Percentiles rank a stretch among this genome's conserved stretches.
These are phyloP conservation scores for Fragum fragum DNA, from an alignment of 2,888 invertebrate species.

Conservation along the genomic window DNA sequence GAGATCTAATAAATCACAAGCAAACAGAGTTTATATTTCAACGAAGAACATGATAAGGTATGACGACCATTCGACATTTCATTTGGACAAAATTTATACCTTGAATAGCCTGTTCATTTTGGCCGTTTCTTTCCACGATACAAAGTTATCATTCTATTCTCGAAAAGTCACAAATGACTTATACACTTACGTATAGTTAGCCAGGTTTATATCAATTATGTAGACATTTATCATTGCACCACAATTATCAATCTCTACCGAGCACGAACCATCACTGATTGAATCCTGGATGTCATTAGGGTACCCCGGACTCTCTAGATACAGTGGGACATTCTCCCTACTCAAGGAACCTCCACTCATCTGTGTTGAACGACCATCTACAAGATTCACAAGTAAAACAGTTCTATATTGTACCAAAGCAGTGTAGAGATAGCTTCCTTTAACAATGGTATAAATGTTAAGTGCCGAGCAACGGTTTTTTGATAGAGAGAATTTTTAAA, in stretches of 20 bases:
- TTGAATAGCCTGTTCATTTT: not conserved
- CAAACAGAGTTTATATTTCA: too few relatives aligned
- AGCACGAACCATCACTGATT: not conserved
- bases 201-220: conserved; percentile 7
- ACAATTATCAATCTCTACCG: conserved; percentile 16
- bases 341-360: not conserved
- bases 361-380: not conserved
- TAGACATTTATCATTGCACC: not conserved
- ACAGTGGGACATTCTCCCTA: not conserved
- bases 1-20: too few relatives aligned
- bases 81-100: not conserved
- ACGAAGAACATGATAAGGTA: too few relatives aligned
- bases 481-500: too few relatives aligned
- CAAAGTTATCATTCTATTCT: not conserved
- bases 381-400: not conserved
- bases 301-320: not conserved
- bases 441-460: too few relatives aligned
- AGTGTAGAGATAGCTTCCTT: too few relatives aligned
- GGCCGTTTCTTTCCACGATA: not conserved
- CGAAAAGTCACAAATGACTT: not conserved
- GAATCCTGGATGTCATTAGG: not conserved
- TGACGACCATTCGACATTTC: too few relatives aligned
- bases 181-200: not conserved
- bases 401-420: not conserved
- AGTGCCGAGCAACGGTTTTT: too few relatives aligned